Evolutionary conservation across 2,113 vertebrate genomes (phyloP).

Genomic region (Odocoileus virginianus): DNA sequence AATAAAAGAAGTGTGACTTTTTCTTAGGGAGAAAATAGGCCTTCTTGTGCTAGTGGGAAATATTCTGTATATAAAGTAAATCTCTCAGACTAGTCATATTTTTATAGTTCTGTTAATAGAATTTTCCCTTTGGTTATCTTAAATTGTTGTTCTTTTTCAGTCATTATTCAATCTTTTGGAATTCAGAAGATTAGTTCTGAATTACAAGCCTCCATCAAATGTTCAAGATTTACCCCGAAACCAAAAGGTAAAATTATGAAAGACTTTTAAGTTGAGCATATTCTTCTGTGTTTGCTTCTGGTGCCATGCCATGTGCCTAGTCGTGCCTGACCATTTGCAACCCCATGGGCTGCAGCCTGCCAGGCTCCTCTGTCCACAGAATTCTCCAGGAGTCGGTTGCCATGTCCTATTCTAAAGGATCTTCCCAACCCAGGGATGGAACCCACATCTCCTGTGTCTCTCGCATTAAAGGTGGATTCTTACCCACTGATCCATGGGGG

Average conservation of each 20-base stretch:
- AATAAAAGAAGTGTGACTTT: background rate
- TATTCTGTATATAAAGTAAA: background rate
- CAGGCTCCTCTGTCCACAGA: background rate
- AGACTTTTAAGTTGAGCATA: background rate
- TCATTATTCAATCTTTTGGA: slow-evolving; percentile 91
- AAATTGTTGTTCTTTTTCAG: slow-evolving; percentile 75
- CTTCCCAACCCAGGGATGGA: background rate
- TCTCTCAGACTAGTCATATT: background rate
- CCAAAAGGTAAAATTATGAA: slow-evolving; percentile 89
- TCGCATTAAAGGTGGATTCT: background rate
- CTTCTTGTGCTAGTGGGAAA: background rate
- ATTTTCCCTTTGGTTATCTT: slow-evolving; percentile 36
- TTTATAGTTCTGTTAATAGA: slow-evolving; percentile 4
- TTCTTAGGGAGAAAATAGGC: background rate
- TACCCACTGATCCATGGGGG: background rate
- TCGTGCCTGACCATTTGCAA: background rate
- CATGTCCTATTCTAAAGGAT: background rate
- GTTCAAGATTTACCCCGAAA: slow-evolving; percentile 94
- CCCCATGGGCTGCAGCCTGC: background rate
- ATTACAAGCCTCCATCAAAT: slow-evolving; percentile 92
- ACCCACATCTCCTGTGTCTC: background rate
- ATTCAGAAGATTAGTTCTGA: slow-evolving; percentile 96
- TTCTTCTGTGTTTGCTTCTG: background rate
- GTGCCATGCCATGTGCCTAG: background rate
- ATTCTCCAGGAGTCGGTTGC: background rate